Base-by-base conservation (phyloP, 2,113 vertebrate genomes). In the Sinocyclocheilus anophthalmus region DNA sequence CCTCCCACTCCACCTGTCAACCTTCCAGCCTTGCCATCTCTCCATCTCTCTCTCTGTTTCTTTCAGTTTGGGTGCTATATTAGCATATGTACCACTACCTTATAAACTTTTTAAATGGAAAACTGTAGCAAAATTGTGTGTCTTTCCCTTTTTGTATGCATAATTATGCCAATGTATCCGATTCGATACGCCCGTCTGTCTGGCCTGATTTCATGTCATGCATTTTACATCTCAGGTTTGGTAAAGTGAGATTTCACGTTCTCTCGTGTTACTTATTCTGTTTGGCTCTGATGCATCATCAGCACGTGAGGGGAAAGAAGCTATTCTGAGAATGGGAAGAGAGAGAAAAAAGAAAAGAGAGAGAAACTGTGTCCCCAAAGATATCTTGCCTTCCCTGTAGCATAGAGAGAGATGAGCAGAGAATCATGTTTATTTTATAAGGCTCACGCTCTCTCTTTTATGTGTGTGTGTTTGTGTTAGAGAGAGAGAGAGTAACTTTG, bases 341-440 rank as follows among this genome's bases (percentile, higher is more conserved):
- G 57, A 72, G 42, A 72, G n/a, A 63, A 37, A 67, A 55, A 53
- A 81, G 63, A 48, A 45, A 39, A 65, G 22, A 16, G 55, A 80
- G 14, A 67, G 59, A 69, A 42, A 69, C 16, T 65, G 57, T 67
- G 63, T 76, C 39, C 72, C 39, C 55, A 53, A 69, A 82, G 81
- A 57, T 65, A 37, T 63, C 76, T 45, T 20, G 63, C 12, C 33
- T 61, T 48, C 39, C 33, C 83, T 61, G 45, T 81, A 61, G 70
- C 70, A 72, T n/a, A 63, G 65, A 75, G 20, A 70, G 33, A 85
- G 39, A 72, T 72, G 24, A 14, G 22, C 30, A 77, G 72, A 81
- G 48, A 26, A 10, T 65, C 61, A 85, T 89, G 85, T 89, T 89
- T 85, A 85, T 87, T 89, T 87, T 81, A 89, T 87, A 78, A 78